These are phyloP conservation scores for Nerophis lumbriciformis DNA, from an alignment of 2,113 vertebrate species.

Conservation along the genomic window DNA sequence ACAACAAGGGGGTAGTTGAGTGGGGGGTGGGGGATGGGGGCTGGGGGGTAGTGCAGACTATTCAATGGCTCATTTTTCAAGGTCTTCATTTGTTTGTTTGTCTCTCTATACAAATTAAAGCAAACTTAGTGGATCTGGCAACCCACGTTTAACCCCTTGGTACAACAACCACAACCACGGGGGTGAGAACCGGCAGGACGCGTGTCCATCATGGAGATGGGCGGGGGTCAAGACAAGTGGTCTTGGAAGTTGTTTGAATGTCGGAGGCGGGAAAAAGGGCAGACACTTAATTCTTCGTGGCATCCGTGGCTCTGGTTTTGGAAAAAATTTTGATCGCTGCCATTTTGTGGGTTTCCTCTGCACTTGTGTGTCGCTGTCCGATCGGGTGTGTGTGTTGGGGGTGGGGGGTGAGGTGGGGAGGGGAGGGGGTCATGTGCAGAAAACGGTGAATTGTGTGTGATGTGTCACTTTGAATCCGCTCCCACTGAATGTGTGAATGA, in stretches of 20 bases:
- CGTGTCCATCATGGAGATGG: not conserved
- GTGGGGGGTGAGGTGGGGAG: too few species aligned
- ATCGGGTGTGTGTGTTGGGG: slow-evolving; percentile 11
- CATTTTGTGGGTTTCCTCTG: not conserved
- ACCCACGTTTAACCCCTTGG: not conserved
- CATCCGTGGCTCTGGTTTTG: not conserved
- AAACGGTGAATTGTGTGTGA: slow-evolving; percentile 45
- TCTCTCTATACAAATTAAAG: not conserved
- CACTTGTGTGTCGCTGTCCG: slow-evolving; percentile 9
- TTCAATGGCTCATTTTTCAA: slow-evolving; percentile 16
- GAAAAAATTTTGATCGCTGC: not conserved
- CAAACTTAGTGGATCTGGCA: too few species aligned
- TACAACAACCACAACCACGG: not conserved
- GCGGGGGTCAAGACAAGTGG: not conserved
- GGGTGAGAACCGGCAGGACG: not conserved
- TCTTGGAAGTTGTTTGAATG: not conserved
- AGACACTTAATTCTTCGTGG: not conserved
- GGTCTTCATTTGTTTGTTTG: slow-evolving; percentile 3
- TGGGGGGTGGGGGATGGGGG: not conserved
- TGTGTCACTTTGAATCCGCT: slow-evolving; percentile 64
- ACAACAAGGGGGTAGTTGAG: slow-evolving; percentile 18
- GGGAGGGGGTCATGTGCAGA: slow-evolving; percentile 40
- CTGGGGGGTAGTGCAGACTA: slow-evolving; percentile 22
- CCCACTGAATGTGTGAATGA: slow-evolving; percentile 63
- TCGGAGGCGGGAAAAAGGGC: not conserved